Conservation (phyloP, 2,888 invertebrate genomes). For the Idaea aversata region DNA sequence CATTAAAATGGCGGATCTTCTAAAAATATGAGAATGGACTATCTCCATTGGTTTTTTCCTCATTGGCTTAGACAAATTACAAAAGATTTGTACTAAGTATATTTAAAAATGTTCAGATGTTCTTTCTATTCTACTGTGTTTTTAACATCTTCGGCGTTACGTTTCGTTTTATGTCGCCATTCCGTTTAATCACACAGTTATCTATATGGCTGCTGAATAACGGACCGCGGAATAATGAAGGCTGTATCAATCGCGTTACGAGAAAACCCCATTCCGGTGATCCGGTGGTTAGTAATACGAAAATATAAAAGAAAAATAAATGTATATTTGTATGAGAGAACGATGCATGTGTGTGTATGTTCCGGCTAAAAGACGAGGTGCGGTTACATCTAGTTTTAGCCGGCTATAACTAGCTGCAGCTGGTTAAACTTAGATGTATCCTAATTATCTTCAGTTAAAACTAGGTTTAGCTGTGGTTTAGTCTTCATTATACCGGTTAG, state of each 20-base stretch:
- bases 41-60: too few relatives aligned
- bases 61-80: too few relatives aligned
- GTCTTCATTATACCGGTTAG: too few relatives aligned
- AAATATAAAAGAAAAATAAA: conserved; percentile 2
- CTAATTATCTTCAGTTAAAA: too few relatives aligned
- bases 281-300: conserved; percentile 24
- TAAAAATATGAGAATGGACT: too few relatives aligned
- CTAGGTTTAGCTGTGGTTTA: too few relatives aligned
- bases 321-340: not conserved
- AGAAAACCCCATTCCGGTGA: conserved; percentile 15
- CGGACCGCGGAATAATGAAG: not conserved
- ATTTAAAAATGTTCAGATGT: not conserved
- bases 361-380: too few relatives aligned
- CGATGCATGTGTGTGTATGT: not conserved
- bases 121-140: not conserved
- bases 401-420: too few relatives aligned
- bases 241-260: conserved; percentile 1
- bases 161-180: conserved; percentile 34
- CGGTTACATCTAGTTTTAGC: too few relatives aligned
- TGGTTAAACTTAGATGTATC: too few relatives aligned
- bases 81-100: too few relatives aligned
- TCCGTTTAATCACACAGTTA: conserved; percentile 37
- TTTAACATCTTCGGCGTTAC: not conserved
- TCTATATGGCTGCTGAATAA: conserved; percentile 12
- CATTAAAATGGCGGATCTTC: too few relatives aligned